A percentile compares a stretch with the other conserved stretches of the same genome.
Conservation (phyloP, 2,888 invertebrate genomes). For the Spicauda simplicius region DNA sequence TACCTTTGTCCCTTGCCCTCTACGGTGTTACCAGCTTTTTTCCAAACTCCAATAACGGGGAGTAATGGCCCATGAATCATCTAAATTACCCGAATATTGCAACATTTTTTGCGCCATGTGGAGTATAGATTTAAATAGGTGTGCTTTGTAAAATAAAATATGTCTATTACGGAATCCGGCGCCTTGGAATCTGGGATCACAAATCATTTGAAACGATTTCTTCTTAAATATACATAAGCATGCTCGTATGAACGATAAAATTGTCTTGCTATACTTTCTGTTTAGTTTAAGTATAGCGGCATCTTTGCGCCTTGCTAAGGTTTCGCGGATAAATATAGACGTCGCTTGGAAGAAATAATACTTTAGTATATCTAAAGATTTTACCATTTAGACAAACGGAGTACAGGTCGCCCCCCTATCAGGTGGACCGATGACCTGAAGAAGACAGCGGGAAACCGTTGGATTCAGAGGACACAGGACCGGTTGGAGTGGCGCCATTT, state of each 20-base stretch:
- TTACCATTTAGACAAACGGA: too few relatives aligned
- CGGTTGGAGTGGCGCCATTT: too few relatives aligned
- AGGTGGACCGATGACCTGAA: too few relatives aligned
- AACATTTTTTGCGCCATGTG: slow-evolving; percentile 44
- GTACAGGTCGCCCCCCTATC: too few relatives aligned
- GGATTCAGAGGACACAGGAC: too few relatives aligned
- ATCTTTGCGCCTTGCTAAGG: neutral
- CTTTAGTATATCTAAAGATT: too few relatives aligned
- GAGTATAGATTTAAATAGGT: slow-evolving; percentile 48
- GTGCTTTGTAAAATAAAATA: slow-evolving; percentile 36
- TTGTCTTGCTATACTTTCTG: neutral
- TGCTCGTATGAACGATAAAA: neutral
- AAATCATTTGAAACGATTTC: slow-evolving; percentile 23
- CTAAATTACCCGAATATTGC: slow-evolving; percentile 37
- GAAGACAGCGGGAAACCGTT: too few relatives aligned
- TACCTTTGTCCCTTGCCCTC: slow-evolving; percentile 45
- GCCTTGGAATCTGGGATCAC: slow-evolving; percentile 13
- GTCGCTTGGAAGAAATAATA: too few relatives aligned
- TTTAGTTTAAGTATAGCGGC: neutral
- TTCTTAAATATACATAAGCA: slow-evolving; percentile 27
- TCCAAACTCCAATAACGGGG: slow-evolving; percentile 34
- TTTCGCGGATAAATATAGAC: too few relatives aligned
- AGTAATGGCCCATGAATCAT: slow-evolving; percentile 37
- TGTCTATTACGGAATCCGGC: slow-evolving; percentile 31
- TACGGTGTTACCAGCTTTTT: slow-evolving; percentile 43